Evolutionary conservation across 92 coral and sea anemone genomes (phyloP), one percentile per base, ranked within the genome.

Genomic region (Zoanthus gigantus): DNA sequence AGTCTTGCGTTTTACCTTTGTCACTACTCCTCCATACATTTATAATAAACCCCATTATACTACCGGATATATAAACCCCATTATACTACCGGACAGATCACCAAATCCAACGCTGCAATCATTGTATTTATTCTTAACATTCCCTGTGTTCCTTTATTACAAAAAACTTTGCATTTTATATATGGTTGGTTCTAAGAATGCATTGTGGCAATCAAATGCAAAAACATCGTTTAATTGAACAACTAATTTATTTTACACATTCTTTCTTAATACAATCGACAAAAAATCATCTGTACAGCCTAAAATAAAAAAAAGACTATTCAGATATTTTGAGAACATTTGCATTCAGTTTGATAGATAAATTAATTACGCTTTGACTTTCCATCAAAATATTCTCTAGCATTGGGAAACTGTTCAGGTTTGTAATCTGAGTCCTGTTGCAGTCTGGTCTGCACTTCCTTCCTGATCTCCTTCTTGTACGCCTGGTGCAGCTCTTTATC

Each of bases 331-430:
- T 9, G 42, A 34, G 3, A 34, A 34, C 65, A 31, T 29, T 31
- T 17, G 60, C 58, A 45, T 23, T 9, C 10, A 63, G 37, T 5
- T 78, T 10, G 3, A 18, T 6, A 45, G 46, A 5, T 65, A 5
- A 0, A 66, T n/a, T 81, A 81, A 16, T 66, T 81, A 23, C 85
- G 57, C 6, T 65, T 81, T 81, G 85, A 65, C 45, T 65, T 81
- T n/a, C 61, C 45, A 87, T 94, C 97, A 79, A 95, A 89, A 90
- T 93, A 97, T n/a, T 95, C 94, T 79, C 93, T 92, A 6, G 96
- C 94, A 30, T 92, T 90, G 0, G 99, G 99, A 68, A 97, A 97
- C 63, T 94, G 93, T 47, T 97, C 97, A 0, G 97, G 92, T 0
- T 83, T 87, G 80, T 95, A 97, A 89, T 97, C 99, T 0, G 93